Evolutionary conservation across 2,888 invertebrate genomes (phyloP), one percentile per base, ranked within the genome.

Genomic region (Ptychoptera contaminata): DNA sequence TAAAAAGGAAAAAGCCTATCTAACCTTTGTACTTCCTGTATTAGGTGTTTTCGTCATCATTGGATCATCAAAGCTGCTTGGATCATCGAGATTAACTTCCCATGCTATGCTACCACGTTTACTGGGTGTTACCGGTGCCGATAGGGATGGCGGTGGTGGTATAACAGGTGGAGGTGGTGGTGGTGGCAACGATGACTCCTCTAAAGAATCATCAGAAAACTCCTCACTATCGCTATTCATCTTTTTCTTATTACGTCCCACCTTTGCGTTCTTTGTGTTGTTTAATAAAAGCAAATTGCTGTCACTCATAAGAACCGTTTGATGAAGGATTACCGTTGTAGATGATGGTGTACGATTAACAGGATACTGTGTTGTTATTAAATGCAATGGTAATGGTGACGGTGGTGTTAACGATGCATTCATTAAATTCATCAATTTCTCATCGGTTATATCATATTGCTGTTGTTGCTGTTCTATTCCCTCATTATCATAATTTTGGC

Each of bases 31-130:
- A 57, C 76, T 77, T 1, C 42, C 42, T n/a, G 34, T 15, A n/a
- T 23, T 43, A 77, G 37, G 37, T 16, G 16, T 40, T 40, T 44
- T 35, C 39, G 78, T 78, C 49, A 79, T 72, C 37, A 79, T 69
- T 46, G 78, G 75, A 60, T 79, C 78, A 57, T 71, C 70, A 8
- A 31, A 36, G 16, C 29, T 31, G 9, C 30, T 45, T 37, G 42
- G 44, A 60, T 77, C 78, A 59, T 80, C 79, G 55, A 87, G 71
- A 49, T 85, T 79, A 50, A 87, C 85, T 70, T 87, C 85, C 86
- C 87, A 86, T 50, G 86, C 85, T 53, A 86, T 84, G 59, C 85
- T 84, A 59, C 80, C 79, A 55, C 83, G 74, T 68, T 84, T 84
- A 58, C 76, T 76, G 54, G 74, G 73, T 50, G 74, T 73, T 46